Base-by-base conservation (phyloP, 2,888 invertebrate genomes). In the Polyploca ridens region DNA sequence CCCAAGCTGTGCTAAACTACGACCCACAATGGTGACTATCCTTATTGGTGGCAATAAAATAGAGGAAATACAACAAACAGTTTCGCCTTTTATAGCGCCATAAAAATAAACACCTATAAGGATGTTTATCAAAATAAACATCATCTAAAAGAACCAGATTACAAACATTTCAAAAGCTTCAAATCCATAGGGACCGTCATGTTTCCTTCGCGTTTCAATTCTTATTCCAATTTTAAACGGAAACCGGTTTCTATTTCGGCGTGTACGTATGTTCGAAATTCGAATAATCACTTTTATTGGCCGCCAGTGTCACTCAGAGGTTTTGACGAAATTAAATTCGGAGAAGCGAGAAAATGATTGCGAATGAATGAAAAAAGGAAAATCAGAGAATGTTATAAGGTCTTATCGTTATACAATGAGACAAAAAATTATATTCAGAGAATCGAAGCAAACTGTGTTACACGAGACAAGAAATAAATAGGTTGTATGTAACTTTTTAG, bases 311-410 rank as follows among this genome's bases (percentile, higher is more conserved):
- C 27, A 41, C 54, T 54, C 61, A 44, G 14, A 41, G 61, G 10
- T 19, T 44, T 61, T 19, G 44, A 41, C 27, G 41, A 61, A 61
- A 61, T 61, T 61, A 61, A 44, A 61, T 61, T 61, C 27, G 19
- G 0, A 8, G 61, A 14, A 61, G 8, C 61, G 14, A 11, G 61
- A 61, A 60, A 61, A 61, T 61, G 10, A 61, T 61, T 44, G 61
- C 19, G 33, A 61, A 61, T 27, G 44, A 5, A 5, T 14, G 41
- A 61, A 27, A 58, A 35, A 41, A 27, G 41, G 27, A 61, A 61
- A 41, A 44, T 61, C 16, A 19, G 41, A 35, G 41, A 61, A 61
- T 61, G 44, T 61, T 61, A 61, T 19, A 27, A 61, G 41, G 44
- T 61, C 11, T 44, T 41, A 49, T 16, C 60, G 60, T 16, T 60